phyloP scores from a whole-genome alignment of 2,797 vertebrate genomes.

The Allobates femoralis region DNA sequence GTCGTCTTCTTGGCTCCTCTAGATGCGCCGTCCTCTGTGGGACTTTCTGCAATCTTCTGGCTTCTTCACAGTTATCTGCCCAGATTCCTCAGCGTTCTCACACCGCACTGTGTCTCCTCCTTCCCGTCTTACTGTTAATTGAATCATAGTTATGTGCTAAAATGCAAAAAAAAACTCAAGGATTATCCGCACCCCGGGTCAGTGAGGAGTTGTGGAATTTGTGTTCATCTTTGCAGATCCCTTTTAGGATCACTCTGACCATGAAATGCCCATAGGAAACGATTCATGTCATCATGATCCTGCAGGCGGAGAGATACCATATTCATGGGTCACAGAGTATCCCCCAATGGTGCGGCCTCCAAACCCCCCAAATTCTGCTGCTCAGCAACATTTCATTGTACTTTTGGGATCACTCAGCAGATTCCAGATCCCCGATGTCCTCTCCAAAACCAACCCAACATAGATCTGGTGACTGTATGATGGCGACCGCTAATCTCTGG shows the following conservation, averaged over 20 bases:
- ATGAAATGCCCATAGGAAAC: background rate
- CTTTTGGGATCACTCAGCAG: background rate
- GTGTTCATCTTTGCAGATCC: background rate
- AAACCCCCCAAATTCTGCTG: background rate
- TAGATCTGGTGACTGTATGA: background rate
- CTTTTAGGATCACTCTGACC: background rate
- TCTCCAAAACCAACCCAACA: background rate
- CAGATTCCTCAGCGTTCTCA: background rate
- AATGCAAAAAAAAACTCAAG: background rate
- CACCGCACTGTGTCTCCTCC: slow-evolving; percentile 21
- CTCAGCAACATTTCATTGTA: background rate
- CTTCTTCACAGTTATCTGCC: background rate
- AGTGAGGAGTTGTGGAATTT: background rate
- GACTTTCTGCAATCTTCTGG: background rate
- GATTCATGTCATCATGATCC: background rate
- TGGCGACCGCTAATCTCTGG: background rate
- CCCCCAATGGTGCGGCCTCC: background rate
- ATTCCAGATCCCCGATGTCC: background rate
- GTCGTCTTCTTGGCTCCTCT: background rate
- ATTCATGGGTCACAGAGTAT: background rate
- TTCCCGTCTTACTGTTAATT: slow-evolving; percentile 22
- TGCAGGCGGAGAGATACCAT: background rate
- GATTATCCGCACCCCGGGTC: background rate
- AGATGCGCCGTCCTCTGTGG: too few relatives aligned
- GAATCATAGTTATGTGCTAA: slow-evolving; percentile 16